Base-by-base conservation (phyloP, 2,113 vertebrate species). In the Hippocampus mohnikei region DNA sequence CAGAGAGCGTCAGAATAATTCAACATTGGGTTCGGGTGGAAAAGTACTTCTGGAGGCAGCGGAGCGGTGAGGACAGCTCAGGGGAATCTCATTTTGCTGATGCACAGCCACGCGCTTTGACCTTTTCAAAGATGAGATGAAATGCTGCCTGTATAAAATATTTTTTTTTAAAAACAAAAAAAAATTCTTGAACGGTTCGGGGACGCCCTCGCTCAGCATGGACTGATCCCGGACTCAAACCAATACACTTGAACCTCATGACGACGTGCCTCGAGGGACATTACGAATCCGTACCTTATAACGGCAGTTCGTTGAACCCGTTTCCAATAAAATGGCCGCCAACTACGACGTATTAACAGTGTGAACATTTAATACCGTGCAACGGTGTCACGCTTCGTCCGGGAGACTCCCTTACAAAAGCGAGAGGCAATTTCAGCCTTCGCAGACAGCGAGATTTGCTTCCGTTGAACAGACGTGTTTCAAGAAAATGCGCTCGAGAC, bases 11-110 rank as follows among this genome's bases (percentile, higher is more conserved):
- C 44, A 67, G 80, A 88, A 84, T 84, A 87, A 86, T 89, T 85
- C 87, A 81, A 82, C 75, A 83, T 80, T n/a, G 79, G 81, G 74
- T 89, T 82, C 76, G 71, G 63, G 64, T 71, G 73, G 78, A 86
- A 78, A 79, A 77, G 76, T 84, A 81, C 73, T 84, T 74, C 73
- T 63, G 76, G 69, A 75, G 75, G 76, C 74, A 74, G 76, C 77
- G 76, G 72, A 76, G 81, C 76, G 70, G 81, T 60, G 72, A 53
- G 68, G 71, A 74, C 46, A 71, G 70, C 68, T 81, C 83, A 56
- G 41, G 77, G 70, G 75, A 83, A 81, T 81, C 77, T 76, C 29
- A 67, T 83, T 74, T 72, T 77, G 65, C 58, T 46, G 63, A 65
- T 46, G 42, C 63, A 27, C 42, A 46, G 41, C 41, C 63, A 15